Conservation (phyloP, 2,797 vertebrate species). For the Columba guinea region DNA sequence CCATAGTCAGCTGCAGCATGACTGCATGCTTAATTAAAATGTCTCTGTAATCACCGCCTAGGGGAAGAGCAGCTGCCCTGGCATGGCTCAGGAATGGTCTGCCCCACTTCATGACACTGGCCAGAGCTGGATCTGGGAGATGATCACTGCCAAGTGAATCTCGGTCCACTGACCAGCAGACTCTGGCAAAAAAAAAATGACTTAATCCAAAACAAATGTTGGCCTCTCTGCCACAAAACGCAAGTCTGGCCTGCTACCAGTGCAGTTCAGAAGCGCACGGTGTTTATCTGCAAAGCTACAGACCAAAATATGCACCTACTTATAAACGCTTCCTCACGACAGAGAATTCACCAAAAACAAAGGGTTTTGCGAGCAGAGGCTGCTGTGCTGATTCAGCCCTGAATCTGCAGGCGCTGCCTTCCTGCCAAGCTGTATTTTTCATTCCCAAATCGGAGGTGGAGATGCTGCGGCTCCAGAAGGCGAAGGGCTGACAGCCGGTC, state of each 20-base stretch:
- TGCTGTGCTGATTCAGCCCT: not conserved
- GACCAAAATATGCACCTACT: fast-evolving
- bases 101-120: not conserved
- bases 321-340: not conserved
- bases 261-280: not conserved
- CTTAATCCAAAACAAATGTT: not conserved
- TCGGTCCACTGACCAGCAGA: not conserved
- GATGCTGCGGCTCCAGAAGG: not conserved
- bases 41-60: not conserved
- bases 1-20: fast-evolving
- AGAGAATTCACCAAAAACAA: not conserved
- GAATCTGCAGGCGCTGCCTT: not conserved
- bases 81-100: not conserved
- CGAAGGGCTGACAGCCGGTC: not conserved
- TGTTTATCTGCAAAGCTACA: not conserved
- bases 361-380: not conserved
- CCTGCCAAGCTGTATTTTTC: not conserved
- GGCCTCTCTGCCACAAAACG: not conserved
- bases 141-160: fast-evolving
- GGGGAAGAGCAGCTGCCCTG: not conserved
- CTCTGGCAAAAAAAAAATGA: not conserved
- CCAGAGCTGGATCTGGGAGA: not conserved
- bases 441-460: not conserved
- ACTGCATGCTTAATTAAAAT: not conserved
- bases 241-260: not conserved